phyloP scores from a whole-genome alignment of 2,888 invertebrate species.

The Polymixis flavicincta region DNA sequence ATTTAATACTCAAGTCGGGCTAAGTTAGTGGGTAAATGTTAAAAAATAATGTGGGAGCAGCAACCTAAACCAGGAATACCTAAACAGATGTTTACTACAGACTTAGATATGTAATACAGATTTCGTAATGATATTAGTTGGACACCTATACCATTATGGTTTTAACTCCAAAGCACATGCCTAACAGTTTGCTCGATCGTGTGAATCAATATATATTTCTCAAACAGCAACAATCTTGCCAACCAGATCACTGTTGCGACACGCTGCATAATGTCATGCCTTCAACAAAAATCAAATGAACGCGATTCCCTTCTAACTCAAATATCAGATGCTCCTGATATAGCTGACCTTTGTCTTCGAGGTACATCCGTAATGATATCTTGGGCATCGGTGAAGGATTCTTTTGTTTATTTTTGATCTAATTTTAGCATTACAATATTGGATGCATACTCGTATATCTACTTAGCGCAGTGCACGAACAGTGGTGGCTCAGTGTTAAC shows the following conservation, averaged over 20 bases:
- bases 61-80: not conserved
- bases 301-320: conserved; percentile 64
- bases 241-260: conserved; percentile 56
- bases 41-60: too few relatives aligned
- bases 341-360: conserved; percentile 44
- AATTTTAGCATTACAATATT: not conserved
- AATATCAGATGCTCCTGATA: conserved; percentile 64
- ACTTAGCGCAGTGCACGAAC: not conserved
- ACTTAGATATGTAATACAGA: not conserved
- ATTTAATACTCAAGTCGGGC: not conserved
- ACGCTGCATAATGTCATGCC: conserved; percentile 48
- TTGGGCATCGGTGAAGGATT: conserved; percentile 36
- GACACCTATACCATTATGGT: not conserved
- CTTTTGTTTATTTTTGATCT: conserved; percentile 42
- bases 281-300: conserved; percentile 58
- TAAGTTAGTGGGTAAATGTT: too few relatives aligned
- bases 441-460: not conserved
- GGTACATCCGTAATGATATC: conserved; percentile 61
- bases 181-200: conserved; percentile 10
- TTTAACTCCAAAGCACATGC: conserved; percentile 11
- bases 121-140: not conserved
- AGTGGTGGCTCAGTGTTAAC: too few relatives aligned
- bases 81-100: not conserved
- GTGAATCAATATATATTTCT: conserved; percentile 16
- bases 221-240: conserved; percentile 42